These are phyloP conservation scores for Steinernema carpocapsae DNA, from an alignment of 2,888 invertebrate species.

Conservation along the genomic window DNA sequence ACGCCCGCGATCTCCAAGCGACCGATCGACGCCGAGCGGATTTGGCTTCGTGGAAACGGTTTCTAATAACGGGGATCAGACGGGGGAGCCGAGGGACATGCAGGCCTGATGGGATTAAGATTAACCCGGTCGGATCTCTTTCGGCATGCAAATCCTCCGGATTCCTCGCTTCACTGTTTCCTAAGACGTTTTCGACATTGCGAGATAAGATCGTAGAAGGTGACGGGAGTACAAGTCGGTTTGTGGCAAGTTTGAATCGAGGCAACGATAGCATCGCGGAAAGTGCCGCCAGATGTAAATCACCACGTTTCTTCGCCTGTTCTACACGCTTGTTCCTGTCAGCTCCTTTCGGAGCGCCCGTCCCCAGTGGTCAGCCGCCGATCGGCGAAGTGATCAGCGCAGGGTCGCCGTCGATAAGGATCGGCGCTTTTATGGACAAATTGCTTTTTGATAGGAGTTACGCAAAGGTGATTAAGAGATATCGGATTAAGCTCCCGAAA, in stretches of 20 bases:
- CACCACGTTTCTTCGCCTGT: slow-evolving; percentile 18
- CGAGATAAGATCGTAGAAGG: slow-evolving; percentile 28
- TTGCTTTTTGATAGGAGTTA: slow-evolving; percentile 30
- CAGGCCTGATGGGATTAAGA: slow-evolving; percentile 32
- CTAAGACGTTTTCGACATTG: not conserved
- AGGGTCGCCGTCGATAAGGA: slow-evolving; percentile 20
- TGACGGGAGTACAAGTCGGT: slow-evolving; percentile 29
- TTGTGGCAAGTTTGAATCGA: slow-evolving; percentile 33
- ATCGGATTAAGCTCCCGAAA: slow-evolving; percentile 32
- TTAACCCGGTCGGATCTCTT: slow-evolving; percentile 2
- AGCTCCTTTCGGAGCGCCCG: not conserved
- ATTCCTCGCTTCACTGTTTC: not conserved
- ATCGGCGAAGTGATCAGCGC: not conserved
- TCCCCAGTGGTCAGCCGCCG: not conserved
- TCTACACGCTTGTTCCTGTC: slow-evolving; percentile 13
- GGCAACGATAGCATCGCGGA: not conserved
- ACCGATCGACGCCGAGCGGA: slow-evolving; percentile 23
- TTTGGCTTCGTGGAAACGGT: slow-evolving; percentile 32
- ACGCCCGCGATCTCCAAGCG: slow-evolving; percentile 30
- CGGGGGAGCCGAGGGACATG: slow-evolving; percentile 16
- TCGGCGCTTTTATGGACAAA: slow-evolving; percentile 32
- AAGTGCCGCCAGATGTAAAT: slow-evolving; percentile 33
- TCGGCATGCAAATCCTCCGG: slow-evolving; percentile 13
- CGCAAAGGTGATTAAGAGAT: slow-evolving; percentile 23
- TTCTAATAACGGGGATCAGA: slow-evolving; percentile 22